A percentile compares a stretch with the other conserved stretches of the same genome.
Evolutionary conservation across 1,140 invertebrate species (phyloP).

Genomic region (Wiebesia pumilae): DNA sequence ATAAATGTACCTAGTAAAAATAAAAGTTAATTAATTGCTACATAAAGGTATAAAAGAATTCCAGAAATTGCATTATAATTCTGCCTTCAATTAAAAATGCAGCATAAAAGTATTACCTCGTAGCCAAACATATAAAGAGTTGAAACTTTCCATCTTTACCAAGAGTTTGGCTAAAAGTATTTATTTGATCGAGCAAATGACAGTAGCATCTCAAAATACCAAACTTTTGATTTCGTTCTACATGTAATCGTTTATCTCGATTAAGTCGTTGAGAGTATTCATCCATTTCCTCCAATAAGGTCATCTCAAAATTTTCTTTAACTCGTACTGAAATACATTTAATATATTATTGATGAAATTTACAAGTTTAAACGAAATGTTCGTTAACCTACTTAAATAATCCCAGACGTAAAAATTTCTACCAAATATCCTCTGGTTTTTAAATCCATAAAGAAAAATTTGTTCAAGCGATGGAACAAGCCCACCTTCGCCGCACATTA

Average conservation of each 20-base stretch:
- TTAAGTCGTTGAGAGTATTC: slow-evolving; percentile 70
- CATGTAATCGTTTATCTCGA: slow-evolving; percentile 66
- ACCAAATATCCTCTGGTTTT: slow-evolving; percentile 92
- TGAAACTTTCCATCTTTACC: slow-evolving; percentile 99
- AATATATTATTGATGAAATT: not conserved
- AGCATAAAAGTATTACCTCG: slow-evolving; percentile 63
- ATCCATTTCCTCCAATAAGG: slow-evolving; percentile 78
- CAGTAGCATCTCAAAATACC: slow-evolving; percentile 85
- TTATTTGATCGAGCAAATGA: slow-evolving; percentile 89
- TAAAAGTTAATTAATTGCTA: not conserved
- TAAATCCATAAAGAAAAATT: slow-evolving; percentile 95
- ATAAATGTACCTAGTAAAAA: not conserved
- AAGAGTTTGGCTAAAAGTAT: slow-evolving; percentile 86
- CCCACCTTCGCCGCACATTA: slow-evolving; percentile 96
- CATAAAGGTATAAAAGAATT: not conserved
- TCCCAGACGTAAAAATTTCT: slow-evolving; percentile 98
- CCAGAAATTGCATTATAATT: not conserved
- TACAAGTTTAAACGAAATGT: not conserved
- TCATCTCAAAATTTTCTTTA: slow-evolving; percentile 89
- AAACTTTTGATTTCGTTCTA: slow-evolving; percentile 77
- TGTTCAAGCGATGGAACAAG: slow-evolving; percentile 94
- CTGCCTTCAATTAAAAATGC: not conserved
- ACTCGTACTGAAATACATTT: slow-evolving; percentile 80
- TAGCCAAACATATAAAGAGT: slow-evolving; percentile 90
- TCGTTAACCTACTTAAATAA: slow-evolving; percentile 87